Percentiles rank a stretch among this genome's conserved stretches.
These are phyloP conservation scores for Aotus griseimembra DNA, from an alignment of 2,797 vertebrate genomes.

Conservation along the genomic window DNA sequence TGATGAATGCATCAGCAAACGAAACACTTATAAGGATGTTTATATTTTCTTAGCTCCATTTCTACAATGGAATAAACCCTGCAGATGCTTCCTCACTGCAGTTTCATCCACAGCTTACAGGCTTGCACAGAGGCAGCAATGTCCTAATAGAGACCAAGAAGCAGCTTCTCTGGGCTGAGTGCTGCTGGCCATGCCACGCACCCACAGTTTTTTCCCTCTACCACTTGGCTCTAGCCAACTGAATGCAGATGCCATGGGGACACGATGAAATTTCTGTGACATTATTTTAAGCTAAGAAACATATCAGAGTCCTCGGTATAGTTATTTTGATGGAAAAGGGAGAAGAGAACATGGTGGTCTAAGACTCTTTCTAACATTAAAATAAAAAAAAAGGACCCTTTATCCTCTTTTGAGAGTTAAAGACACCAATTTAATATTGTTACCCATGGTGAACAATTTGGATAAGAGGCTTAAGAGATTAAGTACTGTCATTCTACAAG, in stretches of 20 bases:
- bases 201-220: background rate
- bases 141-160: rapidly evolving
- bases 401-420: background rate
- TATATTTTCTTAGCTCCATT: background rate
- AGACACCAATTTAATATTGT: background rate
- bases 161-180: background rate
- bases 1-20: background rate
- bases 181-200: rapidly evolving
- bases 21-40: background rate
- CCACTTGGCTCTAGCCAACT: rapidly evolving
- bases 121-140: rapidly evolving
- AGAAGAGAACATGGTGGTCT: background rate
- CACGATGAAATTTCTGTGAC: background rate
- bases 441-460: background rate
- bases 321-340: background rate
- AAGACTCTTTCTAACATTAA: background rate
- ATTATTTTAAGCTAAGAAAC: background rate
- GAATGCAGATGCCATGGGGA: no score
- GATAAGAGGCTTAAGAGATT: background rate
- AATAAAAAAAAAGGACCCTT: background rate
- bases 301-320: background rate
- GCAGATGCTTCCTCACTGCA: background rate
- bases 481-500: background rate
- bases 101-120: background rate
- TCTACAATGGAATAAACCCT: background rate